Conservation (phyloP, 2,113 vertebrate species). For the Ciconia stormi region DNA sequence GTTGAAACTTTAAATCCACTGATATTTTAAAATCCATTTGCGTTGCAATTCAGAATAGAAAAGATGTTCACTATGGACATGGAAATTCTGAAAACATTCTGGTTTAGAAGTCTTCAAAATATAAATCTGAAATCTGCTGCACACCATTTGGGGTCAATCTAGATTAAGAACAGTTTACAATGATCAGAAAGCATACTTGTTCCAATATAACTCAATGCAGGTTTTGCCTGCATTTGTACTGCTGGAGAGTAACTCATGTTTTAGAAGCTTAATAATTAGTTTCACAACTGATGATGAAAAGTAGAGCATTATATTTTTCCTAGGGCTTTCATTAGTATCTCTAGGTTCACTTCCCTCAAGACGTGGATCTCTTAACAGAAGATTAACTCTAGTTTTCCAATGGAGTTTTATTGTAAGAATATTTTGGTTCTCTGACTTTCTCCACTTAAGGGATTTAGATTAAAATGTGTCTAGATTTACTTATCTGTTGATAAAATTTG, state of each 20-base stretch:
- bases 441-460: background rate
- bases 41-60: background rate
- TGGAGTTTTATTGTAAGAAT: background rate
- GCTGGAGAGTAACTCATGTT: background rate
- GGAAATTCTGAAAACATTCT: background rate
- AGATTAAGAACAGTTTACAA: background rate
- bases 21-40: background rate
- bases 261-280: constrained; percentile 11
- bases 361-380: background rate
- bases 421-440: background rate
- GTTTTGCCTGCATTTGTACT: background rate
- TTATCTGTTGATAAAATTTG: background rate
- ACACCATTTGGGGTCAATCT: background rate
- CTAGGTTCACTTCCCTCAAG: constrained; percentile 8
- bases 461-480: background rate
- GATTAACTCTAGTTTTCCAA: background rate
- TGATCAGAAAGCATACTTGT: background rate
- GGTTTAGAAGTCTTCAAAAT: background rate
- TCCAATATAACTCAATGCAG: background rate
- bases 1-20: background rate
- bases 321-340: background rate
- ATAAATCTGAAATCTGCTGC: background rate
- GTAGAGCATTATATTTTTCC: background rate
- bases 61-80: background rate
- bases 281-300: constrained; percentile 11